Conservation (phyloP, 2,797 vertebrate genomes). For the Channa striata region DNA sequence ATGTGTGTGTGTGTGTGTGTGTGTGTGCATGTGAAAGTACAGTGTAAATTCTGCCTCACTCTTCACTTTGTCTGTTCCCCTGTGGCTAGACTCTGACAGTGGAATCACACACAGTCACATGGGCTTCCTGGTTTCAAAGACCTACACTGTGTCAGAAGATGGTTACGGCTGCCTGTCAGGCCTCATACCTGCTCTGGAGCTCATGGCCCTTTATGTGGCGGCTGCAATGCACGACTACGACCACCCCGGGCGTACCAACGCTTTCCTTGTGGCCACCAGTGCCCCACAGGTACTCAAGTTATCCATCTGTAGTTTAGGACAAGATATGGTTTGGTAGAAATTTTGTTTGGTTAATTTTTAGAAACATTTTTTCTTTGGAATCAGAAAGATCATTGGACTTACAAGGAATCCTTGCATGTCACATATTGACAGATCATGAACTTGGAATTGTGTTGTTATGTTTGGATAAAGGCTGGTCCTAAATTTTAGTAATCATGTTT, state of each 20-base stretch:
- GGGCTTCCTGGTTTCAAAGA: constrained; percentile 95
- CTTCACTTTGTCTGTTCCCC: constrained; percentile 47
- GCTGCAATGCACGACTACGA: constrained; percentile 99
- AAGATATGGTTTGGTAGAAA: not conserved
- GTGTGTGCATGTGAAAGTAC: constrained; percentile 33
- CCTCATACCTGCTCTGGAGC: constrained; percentile 95
- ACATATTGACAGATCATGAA: no score
- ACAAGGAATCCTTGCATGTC: no score
- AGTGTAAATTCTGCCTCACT: constrained; percentile 33
- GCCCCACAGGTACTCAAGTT: constrained; percentile 85
- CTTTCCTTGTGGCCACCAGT: constrained; percentile 97
- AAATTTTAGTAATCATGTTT: not conserved
- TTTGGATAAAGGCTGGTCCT: no score
- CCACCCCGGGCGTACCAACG: constrained; percentile 97
- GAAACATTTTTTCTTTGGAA: not conserved
- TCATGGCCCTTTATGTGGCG: constrained; percentile 98
- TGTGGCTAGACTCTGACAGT: constrained; percentile 91
- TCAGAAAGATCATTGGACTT: not conserved
- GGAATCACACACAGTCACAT: constrained; percentile 94
- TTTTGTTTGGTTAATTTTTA: not conserved
- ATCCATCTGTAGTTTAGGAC: constrained; percentile 4
- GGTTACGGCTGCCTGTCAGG: constrained; percentile 94
- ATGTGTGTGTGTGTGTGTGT: constrained; percentile 11
- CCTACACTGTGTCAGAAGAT: constrained; percentile 88
- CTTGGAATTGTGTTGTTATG: no score